A percentile compares a stretch with the other conserved stretches of the same genome.
Conservation (phyloP, 1,140 invertebrate genomes). For the Conus betulinus region DNA sequence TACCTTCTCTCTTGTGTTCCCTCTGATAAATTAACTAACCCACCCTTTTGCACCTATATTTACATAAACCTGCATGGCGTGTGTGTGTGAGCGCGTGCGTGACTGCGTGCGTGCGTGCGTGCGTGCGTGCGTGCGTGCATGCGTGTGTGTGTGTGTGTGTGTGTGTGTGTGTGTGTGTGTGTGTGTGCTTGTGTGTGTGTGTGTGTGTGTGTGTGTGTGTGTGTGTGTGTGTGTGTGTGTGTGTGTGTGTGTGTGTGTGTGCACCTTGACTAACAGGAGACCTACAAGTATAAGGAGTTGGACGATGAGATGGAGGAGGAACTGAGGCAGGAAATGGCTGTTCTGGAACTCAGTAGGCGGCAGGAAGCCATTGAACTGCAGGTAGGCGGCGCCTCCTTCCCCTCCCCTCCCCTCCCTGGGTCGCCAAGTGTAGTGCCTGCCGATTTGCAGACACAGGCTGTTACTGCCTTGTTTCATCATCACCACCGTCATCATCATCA, state of each 20-base stretch:
- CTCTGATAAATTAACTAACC: too few relatives aligned
- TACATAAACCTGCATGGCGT: background rate
- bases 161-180: background rate
- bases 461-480: too few relatives aligned
- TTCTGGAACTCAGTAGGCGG: conserved; percentile 52
- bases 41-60: too few relatives aligned
- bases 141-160: background rate
- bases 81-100: conserved; percentile 10
- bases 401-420: too few relatives aligned
- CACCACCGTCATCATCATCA: too few relatives aligned
- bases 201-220: background rate
- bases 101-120: background rate
- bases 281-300: conserved; percentile 73
- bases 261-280: conserved; percentile 59
- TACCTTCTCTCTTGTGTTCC: too few relatives aligned
- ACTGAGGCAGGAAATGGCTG: conserved; percentile 53
- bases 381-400: conserved; percentile 41
- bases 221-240: conserved; percentile 29
- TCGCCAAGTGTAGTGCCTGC: too few relatives aligned
- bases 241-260: conserved; percentile 35
- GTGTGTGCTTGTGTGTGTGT: background rate
- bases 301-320: conserved; percentile 73
- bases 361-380: conserved; percentile 64
- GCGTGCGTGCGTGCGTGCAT: background rate
- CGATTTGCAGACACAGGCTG: too few relatives aligned